A percentile compares a stretch with the other conserved stretches of the same genome.
Evolutionary conservation across 2,888 invertebrate genomes (phyloP).

Genomic region (Lasioglossum villosulum): DNA sequence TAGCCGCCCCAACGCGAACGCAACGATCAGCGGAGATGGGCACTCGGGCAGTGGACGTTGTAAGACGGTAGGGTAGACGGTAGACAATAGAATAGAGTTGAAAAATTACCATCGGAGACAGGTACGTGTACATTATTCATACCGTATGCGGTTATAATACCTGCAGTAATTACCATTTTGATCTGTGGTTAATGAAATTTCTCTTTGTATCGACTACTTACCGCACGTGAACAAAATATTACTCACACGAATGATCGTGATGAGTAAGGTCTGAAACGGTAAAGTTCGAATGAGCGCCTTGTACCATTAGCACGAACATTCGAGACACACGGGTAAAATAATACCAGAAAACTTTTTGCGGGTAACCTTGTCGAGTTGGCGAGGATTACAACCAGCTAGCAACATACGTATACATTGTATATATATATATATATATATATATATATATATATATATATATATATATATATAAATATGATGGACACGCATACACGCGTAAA

Average conservation of each 20-base stretch:
- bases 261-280: background rate
- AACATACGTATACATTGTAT: too few relatives aligned
- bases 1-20: too few relatives aligned
- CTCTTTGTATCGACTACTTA: background rate
- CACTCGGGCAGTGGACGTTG: too few relatives aligned
- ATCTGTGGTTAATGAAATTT: background rate
- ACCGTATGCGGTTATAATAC: too few relatives aligned
- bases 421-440: too few relatives aligned
- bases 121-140: too few relatives aligned
- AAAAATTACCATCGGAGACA: background rate
- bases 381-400: constrained; percentile 5
- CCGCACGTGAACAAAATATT: too few relatives aligned
- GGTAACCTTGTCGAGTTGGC: constrained; percentile 16
- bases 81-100: background rate
- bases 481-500: background rate
- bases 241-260: background rate
- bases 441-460: too few relatives aligned
- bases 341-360: background rate
- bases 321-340: background rate
- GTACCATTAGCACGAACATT: background rate
- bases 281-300: too few relatives aligned
- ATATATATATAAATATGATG: background rate
- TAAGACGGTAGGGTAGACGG: too few relatives aligned
- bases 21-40: too few relatives aligned
- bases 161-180: too few relatives aligned